A percentile compares a stretch with the other conserved stretches of the same genome.
Evolutionary conservation across 2,888 invertebrate species (phyloP).

Genomic region (Gymnosoma rotundatum): DNA sequence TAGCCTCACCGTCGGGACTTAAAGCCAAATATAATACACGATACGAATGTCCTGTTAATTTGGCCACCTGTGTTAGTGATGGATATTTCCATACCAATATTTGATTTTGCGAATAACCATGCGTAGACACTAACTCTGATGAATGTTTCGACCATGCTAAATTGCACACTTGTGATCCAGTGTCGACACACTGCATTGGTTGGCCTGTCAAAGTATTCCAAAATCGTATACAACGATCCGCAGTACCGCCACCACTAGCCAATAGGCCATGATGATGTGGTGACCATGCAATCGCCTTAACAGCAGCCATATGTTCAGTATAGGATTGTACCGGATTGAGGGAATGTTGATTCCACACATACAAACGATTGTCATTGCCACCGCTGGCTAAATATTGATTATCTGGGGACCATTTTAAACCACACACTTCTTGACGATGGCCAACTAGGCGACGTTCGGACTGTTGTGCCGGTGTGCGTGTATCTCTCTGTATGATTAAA

Average conservation of each 20-base stretch:
- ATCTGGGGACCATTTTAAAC: slow-evolving; percentile 99
- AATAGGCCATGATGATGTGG: slow-evolving; percentile 98
- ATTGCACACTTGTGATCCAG: slow-evolving; percentile 98
- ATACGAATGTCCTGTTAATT: slow-evolving; percentile 97
- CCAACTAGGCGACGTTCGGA: slow-evolving; percentile 92
- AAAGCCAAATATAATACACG: slow-evolving; percentile 97
- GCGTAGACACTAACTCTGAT: slow-evolving; percentile 98
- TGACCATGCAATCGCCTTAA: slow-evolving; percentile 99
- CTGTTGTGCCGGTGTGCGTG: slow-evolving; percentile 90
- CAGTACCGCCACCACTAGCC: slow-evolving; percentile 99
- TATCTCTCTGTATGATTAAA: slow-evolving; percentile 96
- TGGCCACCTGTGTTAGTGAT: slow-evolving; percentile 97
- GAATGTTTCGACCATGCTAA: slow-evolving; percentile 99
- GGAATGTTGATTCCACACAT: slow-evolving; percentile 90
- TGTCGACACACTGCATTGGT: slow-evolving; percentile 99
- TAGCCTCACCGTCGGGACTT: slow-evolving; percentile 99
- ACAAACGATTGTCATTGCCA: slow-evolving; percentile 91
- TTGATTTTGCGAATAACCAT: slow-evolving; percentile 99
- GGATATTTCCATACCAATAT: slow-evolving; percentile 99
- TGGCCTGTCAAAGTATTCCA: slow-evolving; percentile 99
- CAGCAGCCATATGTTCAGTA: slow-evolving; percentile 97
- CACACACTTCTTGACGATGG: slow-evolving; percentile 98
- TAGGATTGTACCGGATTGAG: slow-evolving; percentile 96
- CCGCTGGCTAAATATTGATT: slow-evolving; percentile 98
- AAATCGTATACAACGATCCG: slow-evolving; percentile 97